A percentile compares a stretch with the other conserved stretches of the same genome.
phyloP scores from a whole-genome alignment of 2,113 vertebrate genomes.

The Malurus melanocephalus region DNA sequence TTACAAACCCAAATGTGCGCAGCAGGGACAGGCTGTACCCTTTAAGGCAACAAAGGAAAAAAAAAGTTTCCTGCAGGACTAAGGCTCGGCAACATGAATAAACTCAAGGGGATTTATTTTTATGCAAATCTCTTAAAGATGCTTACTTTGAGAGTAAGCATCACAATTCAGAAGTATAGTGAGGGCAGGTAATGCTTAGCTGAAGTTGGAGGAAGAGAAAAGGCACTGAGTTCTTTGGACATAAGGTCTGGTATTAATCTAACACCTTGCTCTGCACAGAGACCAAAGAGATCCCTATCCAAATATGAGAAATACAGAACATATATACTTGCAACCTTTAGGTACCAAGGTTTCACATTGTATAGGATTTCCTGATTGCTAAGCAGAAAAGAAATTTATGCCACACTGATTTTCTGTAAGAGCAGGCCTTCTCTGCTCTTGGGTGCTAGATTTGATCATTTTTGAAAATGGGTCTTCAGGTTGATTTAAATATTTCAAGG shows the following conservation, averaged over 20 bases:
- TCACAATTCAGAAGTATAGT: background rate
- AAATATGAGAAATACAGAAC: background rate
- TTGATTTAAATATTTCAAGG: background rate
- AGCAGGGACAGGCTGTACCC: background rate
- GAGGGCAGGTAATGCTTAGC: background rate
- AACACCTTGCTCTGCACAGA: background rate
- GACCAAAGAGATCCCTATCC: background rate
- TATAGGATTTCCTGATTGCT: background rate
- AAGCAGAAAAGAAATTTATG: background rate
- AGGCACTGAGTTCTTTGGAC: background rate
- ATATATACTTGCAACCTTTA: background rate
- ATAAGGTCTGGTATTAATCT: background rate
- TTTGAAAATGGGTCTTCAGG: background rate
- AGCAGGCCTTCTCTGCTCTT: background rate
- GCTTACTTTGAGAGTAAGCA: background rate
- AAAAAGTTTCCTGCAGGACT: background rate
- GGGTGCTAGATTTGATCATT: background rate
- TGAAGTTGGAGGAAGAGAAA: background rate
- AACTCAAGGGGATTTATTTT: background rate
- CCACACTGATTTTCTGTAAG: background rate
- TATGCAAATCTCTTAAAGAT: background rate
- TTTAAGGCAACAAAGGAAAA: background rate
- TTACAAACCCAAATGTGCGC: background rate
- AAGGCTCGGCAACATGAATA: background rate
- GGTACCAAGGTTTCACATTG: background rate